A percentile compares a stretch with the other conserved stretches of the same genome.
These are phyloP conservation scores for Callithrix jacchus DNA, from an alignment of 2,113 vertebrate genomes.

Conservation along the genomic window DNA sequence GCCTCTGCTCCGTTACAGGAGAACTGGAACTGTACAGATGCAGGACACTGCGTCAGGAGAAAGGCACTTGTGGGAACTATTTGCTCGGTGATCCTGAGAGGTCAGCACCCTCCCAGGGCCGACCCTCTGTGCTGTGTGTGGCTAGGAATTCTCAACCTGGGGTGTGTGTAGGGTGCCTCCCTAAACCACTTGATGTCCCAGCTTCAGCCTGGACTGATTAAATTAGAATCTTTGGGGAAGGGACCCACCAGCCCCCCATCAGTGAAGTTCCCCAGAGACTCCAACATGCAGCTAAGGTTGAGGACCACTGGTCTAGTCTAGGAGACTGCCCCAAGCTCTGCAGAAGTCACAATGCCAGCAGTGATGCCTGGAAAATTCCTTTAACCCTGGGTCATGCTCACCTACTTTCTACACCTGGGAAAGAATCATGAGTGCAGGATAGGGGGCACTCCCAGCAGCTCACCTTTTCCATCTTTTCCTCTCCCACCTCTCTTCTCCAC, in stretches of 20 bases:
- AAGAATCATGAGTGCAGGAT: accelerated
- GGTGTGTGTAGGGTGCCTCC: background rate
- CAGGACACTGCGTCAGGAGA: background rate
- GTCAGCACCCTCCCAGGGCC: background rate
- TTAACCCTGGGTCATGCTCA: too few species aligned
- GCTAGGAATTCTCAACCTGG: too few species aligned
- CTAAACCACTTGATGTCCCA: accelerated
- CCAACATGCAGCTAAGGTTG: background rate
- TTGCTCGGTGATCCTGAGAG: too few species aligned
- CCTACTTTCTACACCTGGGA: background rate
- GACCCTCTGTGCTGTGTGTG: accelerated
- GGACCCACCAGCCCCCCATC: background rate
- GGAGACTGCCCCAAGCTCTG: background rate
- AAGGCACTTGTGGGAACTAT: background rate
- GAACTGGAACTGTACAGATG: background rate
- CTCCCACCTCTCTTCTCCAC: background rate
- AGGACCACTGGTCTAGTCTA: background rate
- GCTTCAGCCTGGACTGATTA: background rate
- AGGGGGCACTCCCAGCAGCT: background rate
- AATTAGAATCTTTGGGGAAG: background rate
- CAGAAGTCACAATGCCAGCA: background rate
- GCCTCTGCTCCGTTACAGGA: background rate
- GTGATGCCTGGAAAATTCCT: background rate
- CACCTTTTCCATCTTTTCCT: too few species aligned
- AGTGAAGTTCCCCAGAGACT: background rate